phyloP scores from a whole-genome alignment of 2,888 invertebrate genomes.

The Pristionchus mayeri region DNA sequence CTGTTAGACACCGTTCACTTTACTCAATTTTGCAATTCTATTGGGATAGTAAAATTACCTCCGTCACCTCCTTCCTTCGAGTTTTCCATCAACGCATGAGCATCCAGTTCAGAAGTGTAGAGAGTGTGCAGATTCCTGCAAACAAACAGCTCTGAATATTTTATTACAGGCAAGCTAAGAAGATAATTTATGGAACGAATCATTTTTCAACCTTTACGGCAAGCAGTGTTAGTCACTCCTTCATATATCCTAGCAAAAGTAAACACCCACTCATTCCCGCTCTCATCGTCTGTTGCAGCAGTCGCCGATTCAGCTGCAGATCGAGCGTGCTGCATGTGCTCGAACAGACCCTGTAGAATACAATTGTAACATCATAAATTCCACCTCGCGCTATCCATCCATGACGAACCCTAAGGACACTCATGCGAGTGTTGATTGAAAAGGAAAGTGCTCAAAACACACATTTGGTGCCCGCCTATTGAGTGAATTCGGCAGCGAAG shows the following conservation, averaged over 20 bases:
- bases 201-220: too few species aligned
- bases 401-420: too few species aligned
- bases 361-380: not conserved
- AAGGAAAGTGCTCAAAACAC: not conserved
- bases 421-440: too few species aligned
- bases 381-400: too few species aligned
- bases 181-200: not conserved
- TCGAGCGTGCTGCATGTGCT: not conserved
- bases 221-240: too few species aligned
- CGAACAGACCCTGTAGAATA: not conserved
- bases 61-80: not conserved
- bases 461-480: conserved; percentile 29
- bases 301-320: not conserved
- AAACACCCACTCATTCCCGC: not conserved
- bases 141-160: not conserved
- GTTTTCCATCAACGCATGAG: not conserved
- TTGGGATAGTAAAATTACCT: too few species aligned
- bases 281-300: not conserved
- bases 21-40: too few species aligned
- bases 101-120: not conserved
- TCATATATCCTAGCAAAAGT: not conserved
- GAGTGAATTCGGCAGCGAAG: not conserved
- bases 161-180: not conserved
- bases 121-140: conserved; percentile 11
- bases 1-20: too few species aligned